Conservation (phyloP, 2,888 invertebrate genomes). For the Lithophane leautieri region DNA sequence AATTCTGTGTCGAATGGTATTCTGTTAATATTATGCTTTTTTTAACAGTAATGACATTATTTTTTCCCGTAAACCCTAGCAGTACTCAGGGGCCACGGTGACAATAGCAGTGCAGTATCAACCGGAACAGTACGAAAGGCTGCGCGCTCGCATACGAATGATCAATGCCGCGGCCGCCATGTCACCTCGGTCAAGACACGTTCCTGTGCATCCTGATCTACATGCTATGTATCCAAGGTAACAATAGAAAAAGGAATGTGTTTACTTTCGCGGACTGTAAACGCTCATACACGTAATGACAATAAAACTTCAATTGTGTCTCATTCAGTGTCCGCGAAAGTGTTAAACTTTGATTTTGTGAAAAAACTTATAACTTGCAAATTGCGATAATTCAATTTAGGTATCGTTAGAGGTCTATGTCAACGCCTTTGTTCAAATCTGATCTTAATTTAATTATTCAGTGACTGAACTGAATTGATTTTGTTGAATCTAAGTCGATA, state of each 20-base stretch:
- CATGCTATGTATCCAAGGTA: constrained; percentile 86
- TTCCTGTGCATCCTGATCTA: constrained; percentile 84
- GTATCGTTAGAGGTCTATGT: neutral
- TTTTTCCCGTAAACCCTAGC: constrained; percentile 59
- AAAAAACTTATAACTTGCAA: neutral
- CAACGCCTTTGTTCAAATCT: neutral
- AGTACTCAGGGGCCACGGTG: constrained; percentile 87
- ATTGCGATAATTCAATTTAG: neutral
- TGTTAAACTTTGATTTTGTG: neutral
- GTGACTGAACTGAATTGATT: neutral
- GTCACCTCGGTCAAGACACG: constrained; percentile 81
- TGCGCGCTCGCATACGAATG: constrained; percentile 88
- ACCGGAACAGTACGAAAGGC: constrained; percentile 87
- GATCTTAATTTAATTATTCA: neutral
- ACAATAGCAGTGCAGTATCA: constrained; percentile 89
- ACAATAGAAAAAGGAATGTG: neutral
- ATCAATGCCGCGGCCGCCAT: constrained; percentile 86
- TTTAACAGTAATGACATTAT: neutral
- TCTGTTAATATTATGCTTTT: no score
- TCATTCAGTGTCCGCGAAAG: no score
- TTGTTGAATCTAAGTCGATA: neutral
- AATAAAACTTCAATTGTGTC: no score
- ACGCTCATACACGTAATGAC: no score
- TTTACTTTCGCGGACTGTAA: no score
- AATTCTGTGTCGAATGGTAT: neutral